Evolutionary conservation across 2,113 vertebrate species (phyloP).

Genomic region (Forbesichthys agassizii): DNA sequence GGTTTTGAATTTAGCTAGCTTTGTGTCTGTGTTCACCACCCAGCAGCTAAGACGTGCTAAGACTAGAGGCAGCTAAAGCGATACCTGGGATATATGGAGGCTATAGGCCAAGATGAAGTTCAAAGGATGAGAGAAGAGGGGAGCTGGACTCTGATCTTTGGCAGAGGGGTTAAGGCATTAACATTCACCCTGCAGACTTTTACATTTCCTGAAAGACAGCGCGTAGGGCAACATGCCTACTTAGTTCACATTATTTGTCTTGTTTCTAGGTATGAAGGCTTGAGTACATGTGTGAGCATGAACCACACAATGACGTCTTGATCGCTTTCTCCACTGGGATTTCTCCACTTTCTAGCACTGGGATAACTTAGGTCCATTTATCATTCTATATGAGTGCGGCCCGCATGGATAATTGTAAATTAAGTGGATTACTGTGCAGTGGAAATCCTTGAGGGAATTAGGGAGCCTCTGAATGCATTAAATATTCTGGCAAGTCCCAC

Average conservation of each 20-base stretch:
- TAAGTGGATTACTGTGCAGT: slow-evolving; percentile 73
- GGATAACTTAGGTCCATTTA: slow-evolving; percentile 59
- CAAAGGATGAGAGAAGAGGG: slow-evolving; percentile 57
- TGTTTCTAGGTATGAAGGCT: neutral
- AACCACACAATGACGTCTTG: slow-evolving; percentile 7
- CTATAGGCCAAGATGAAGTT: slow-evolving; percentile 41
- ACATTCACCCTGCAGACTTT: slow-evolving; percentile 50
- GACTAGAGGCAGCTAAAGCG: slow-evolving; percentile 27
- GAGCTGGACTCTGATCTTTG: slow-evolving; percentile 63
- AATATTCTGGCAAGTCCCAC: slow-evolving; percentile 56
- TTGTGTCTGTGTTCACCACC: neutral
- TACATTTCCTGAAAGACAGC: slow-evolving; percentile 18
- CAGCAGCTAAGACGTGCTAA: neutral
- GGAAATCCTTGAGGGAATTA: slow-evolving; percentile 58
- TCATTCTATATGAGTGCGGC: slow-evolving; percentile 64
- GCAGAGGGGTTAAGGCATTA: slow-evolving; percentile 67
- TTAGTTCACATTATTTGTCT: slow-evolving; percentile 1
- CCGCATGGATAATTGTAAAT: slow-evolving; percentile 73
- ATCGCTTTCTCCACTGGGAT: slow-evolving; percentile 10
- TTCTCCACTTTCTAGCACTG: slow-evolving; percentile 27
- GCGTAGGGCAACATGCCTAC: slow-evolving; percentile 21
- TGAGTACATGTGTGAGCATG: slow-evolving; percentile 13
- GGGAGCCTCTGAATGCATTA: slow-evolving; percentile 62
- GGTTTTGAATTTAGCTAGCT: neutral
- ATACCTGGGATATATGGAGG: slow-evolving; percentile 37